A percentile compares a stretch with the other conserved stretches of the same genome.
Conservation (phyloP, 2,113 vertebrate genomes). For the Poecilia latipinna region DNA sequence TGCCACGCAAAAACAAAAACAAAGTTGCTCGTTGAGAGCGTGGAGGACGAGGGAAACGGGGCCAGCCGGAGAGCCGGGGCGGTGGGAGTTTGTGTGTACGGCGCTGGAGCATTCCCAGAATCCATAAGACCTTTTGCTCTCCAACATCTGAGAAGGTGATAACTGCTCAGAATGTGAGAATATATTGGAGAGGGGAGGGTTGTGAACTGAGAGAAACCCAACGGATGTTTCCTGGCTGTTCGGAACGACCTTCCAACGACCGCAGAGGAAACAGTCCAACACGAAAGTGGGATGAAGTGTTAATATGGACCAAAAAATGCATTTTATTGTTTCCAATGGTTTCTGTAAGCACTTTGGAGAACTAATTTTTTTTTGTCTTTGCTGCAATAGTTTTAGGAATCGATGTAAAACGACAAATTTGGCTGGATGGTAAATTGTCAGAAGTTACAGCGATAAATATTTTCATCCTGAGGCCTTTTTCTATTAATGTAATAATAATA, state of each 20-base stretch:
- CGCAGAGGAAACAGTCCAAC: slow-evolving; percentile 20
- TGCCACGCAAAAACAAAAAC: slow-evolving; percentile 66
- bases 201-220: slow-evolving; percentile 51
- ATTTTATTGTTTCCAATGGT: slow-evolving; percentile 18
- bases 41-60: slow-evolving; percentile 39
- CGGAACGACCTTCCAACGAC: slow-evolving; percentile 33
- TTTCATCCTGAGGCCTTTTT: too few relatives aligned
- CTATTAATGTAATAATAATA: too few relatives aligned
- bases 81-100: slow-evolving; percentile 27
- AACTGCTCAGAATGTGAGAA: slow-evolving; percentile 70
- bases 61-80: slow-evolving; percentile 60
- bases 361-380: not conserved
- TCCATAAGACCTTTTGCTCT: slow-evolving; percentile 58
- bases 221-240: slow-evolving; percentile 43
- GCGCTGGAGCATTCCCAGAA: slow-evolving; percentile 44
- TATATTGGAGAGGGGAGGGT: slow-evolving; percentile 51
- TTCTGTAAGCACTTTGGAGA: slow-evolving; percentile 1
- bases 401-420: too few relatives aligned
- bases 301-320: not conserved
- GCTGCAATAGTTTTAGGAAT: not conserved
- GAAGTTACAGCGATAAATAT: too few relatives aligned
- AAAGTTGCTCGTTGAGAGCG: slow-evolving; percentile 67
- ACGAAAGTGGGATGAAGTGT: slow-evolving; percentile 27
- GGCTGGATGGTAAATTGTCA: too few relatives aligned
- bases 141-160: slow-evolving; percentile 72